Evolutionary conservation across 2,888 invertebrate genomes (phyloP).

Genomic region (Scaptomyza reducta): DNA sequence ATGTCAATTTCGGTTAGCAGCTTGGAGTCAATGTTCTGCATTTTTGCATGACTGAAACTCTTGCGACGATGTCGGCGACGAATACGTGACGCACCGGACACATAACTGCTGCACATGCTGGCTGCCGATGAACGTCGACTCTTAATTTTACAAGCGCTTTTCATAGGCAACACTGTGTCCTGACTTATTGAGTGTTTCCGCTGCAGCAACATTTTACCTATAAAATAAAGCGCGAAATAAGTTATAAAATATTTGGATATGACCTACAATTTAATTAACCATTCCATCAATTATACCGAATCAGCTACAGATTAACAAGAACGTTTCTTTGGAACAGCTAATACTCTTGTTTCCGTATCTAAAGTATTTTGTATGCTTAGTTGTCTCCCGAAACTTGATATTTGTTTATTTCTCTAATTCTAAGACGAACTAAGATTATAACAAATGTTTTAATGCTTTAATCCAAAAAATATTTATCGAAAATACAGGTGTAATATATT

Average conservation of each 20-base stretch:
- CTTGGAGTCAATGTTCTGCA: conserved; percentile 84
- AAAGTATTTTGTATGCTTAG: neutral
- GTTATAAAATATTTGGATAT: neutral
- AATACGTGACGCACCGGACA: conserved; percentile 81
- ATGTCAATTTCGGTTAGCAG: conserved; percentile 86
- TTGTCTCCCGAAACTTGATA: no score
- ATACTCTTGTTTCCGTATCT: no score
- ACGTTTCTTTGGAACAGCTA: neutral
- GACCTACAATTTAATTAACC: neutral
- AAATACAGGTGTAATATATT: neutral
- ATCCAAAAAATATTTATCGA: neutral
- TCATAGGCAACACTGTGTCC: conserved; percentile 48
- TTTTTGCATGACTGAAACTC: conserved; percentile 75
- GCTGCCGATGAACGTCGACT: conserved; percentile 83
- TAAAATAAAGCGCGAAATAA: neutral
- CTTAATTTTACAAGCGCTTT: conserved; percentile 80
- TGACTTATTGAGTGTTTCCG: conserved; percentile 71
- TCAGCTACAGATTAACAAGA: neutral
- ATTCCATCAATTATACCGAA: neutral
- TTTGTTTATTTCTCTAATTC: neutral
- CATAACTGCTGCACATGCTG: conserved; percentile 83
- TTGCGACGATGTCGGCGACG: conserved; percentile 81
- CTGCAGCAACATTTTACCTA: conserved; percentile 70
- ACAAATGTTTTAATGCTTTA: neutral
- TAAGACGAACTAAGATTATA: neutral